Percentiles rank a stretch among this genome's conserved stretches.
These are phyloP conservation scores for Anarhynchus alexandrinus DNA, from an alignment of 2,113 vertebrate genomes.

Conservation along the genomic window DNA sequence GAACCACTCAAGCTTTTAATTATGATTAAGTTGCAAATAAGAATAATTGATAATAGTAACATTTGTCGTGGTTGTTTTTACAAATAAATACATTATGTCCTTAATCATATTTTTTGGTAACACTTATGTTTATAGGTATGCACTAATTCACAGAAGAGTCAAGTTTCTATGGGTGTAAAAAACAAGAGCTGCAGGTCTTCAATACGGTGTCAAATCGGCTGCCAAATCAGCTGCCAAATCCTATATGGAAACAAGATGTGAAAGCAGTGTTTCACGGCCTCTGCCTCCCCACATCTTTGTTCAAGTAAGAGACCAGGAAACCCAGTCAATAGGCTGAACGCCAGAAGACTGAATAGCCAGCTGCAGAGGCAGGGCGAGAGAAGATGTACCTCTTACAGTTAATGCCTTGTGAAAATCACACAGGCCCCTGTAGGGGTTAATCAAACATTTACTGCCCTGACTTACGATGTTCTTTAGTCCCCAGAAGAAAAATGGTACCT, in stretches of 20 bases:
- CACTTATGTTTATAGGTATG: not conserved
- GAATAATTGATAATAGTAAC: not conserved
- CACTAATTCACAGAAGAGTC: not conserved
- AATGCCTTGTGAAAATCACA: not conserved
- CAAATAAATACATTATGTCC: not conserved
- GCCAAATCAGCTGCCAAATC: not conserved
- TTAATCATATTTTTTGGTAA: not conserved
- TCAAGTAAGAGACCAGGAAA: conserved; percentile 3
- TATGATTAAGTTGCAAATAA: not conserved
- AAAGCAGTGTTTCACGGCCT: not conserved
- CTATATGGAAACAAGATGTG: not conserved
- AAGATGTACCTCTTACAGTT: not conserved
- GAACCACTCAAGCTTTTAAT: not conserved
- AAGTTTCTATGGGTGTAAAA: not conserved
- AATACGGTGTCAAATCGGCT: not conserved
- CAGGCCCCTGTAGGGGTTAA: not conserved
- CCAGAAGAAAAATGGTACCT: not conserved
- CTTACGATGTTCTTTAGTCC: not conserved
- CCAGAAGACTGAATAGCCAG: not conserved
- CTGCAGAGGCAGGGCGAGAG: not conserved
- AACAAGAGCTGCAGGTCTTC: not conserved
- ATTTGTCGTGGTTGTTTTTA: not conserved
- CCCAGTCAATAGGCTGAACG: not conserved
- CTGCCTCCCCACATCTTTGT: not conserved
- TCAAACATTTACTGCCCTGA: not conserved